Conservation (phyloP, 2,797 vertebrate species). For the Syngnathus acus region DNA sequence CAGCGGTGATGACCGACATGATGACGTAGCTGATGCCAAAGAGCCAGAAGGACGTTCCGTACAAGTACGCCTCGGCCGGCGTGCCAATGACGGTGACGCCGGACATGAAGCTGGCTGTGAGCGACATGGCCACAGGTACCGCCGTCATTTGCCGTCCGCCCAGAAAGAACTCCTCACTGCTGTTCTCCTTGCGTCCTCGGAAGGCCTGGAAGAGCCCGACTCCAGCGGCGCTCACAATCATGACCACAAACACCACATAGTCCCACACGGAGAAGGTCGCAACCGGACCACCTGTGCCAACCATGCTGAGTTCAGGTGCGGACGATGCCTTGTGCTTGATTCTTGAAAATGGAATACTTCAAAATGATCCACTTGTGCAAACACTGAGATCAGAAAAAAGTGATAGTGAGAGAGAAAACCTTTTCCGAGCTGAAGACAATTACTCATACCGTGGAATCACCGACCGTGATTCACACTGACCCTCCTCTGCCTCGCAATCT, state of each 20-base stretch:
- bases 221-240: slow-evolving; percentile 56
- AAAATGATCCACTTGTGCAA: background rate
- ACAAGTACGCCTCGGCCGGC: slow-evolving; percentile 70
- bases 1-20: slow-evolving; percentile 70
- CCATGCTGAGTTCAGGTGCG: slow-evolving; percentile 48
- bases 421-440: background rate
- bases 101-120: slow-evolving; percentile 80
- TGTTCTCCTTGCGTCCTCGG: slow-evolving; percentile 59
- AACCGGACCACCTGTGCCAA: slow-evolving; percentile 61
- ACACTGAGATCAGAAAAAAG: background rate
- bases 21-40: slow-evolving; percentile 69
- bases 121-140: slow-evolving; percentile 75
- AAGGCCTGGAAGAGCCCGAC: slow-evolving; percentile 73
- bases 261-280: slow-evolving; percentile 73
- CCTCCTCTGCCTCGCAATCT: slow-evolving; percentile 11
- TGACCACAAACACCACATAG: slow-evolving; percentile 75
- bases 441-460: background rate
- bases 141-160: slow-evolving; percentile 75
- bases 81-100: slow-evolving; percentile 79
- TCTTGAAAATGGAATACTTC: slow-evolving; percentile 4
- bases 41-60: slow-evolving; percentile 67
- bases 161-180: slow-evolving; percentile 68
- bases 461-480: background rate
- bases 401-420: background rate
- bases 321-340: background rate